Percentiles rank a stretch among this genome's conserved stretches.
These are phyloP conservation scores for Drosophila recens DNA, from an alignment of 2,888 invertebrate species.

Conservation along the genomic window DNA sequence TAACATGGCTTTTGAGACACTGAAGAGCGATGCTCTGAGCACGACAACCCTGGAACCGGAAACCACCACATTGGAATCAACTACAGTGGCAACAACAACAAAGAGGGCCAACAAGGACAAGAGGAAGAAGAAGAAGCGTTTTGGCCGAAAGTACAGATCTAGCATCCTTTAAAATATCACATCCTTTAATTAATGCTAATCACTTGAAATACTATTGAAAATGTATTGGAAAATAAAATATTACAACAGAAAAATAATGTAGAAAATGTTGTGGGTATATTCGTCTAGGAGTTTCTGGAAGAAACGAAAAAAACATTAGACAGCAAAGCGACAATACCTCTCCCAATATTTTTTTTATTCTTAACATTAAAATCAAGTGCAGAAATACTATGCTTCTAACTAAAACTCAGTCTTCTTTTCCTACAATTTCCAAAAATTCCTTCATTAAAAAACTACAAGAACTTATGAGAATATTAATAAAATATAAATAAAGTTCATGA, in stretches of 20 bases:
- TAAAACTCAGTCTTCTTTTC: no score
- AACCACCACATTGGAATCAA: not conserved
- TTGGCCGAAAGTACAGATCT: not conserved
- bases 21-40: conserved; percentile 31
- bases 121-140: conserved; percentile 7
- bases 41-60: conserved; percentile 17
- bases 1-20: conserved; percentile 31
- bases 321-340: no score
- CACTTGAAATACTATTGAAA: not conserved
- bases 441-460: no score
- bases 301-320: no score
- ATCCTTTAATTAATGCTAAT: not conserved
- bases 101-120: not conserved
- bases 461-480: no score
- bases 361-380: no score
- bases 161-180: not conserved
- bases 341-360: no score
- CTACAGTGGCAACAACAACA: not conserved
- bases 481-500: no score
- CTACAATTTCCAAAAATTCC: no score
- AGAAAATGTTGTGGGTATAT: no score
- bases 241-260: not conserved
- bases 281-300: no score
- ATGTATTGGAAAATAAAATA: not conserved
- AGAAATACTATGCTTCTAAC: no score